Conservation (phyloP, 2,113 vertebrate genomes). For the Psettodes erumei region DNA sequence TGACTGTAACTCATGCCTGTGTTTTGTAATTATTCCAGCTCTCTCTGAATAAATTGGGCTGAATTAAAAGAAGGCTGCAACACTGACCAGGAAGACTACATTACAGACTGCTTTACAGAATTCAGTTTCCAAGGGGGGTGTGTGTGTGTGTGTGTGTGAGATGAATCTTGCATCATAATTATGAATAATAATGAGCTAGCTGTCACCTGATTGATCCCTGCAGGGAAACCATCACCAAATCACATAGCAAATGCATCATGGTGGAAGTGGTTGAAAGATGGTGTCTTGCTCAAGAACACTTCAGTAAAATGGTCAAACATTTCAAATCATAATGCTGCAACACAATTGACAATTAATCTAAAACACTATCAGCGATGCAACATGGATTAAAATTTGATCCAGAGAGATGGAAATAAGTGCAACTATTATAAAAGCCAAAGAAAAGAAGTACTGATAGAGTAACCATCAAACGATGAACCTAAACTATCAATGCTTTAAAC, state of each 20-base stretch:
- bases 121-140: slow-evolving; percentile 1
- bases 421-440: neutral
- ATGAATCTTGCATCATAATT: slow-evolving; percentile 26
- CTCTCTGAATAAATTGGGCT: neutral
- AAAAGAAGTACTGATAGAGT: neutral
- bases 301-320: neutral
- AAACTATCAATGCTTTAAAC: slow-evolving; percentile 12
- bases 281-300: neutral
- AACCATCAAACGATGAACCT: neutral
- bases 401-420: too few species aligned
- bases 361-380: too few species aligned
- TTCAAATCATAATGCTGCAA: neutral
- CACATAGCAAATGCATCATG: neutral
- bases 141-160: slow-evolving; percentile 18
- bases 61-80: neutral
- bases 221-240: slow-evolving; percentile 3
- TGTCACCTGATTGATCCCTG: slow-evolving; percentile 24
- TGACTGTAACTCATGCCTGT: neutral
- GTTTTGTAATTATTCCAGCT: neutral
- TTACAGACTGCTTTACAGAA: neutral
- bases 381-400: too few species aligned
- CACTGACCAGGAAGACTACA: neutral
- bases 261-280: neutral
- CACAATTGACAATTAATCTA: too few species aligned
- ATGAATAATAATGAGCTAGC: slow-evolving; percentile 44